phyloP scores from a whole-genome alignment of 1,140 invertebrate species.

The Antheraea pernyi region DNA sequence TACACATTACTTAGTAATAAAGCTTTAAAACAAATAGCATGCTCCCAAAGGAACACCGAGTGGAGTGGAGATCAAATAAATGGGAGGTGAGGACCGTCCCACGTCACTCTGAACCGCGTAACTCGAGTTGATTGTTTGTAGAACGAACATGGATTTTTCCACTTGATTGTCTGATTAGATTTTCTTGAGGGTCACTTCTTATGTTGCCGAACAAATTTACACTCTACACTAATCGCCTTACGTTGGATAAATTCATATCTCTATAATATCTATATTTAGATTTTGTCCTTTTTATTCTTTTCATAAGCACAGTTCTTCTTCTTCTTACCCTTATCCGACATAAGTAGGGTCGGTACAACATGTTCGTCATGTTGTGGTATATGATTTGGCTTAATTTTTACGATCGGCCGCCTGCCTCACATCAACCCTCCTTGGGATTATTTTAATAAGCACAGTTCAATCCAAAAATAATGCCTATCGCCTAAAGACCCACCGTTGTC shows the following conservation, averaged over 20 bases:
- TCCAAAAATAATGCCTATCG: too few species aligned
- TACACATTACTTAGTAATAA: conserved; percentile 78
- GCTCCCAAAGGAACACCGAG: conserved; percentile 41
- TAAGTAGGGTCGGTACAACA: too few species aligned
- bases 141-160: conserved; percentile 72
- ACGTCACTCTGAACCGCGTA: conserved; percentile 60
- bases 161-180: conserved; percentile 78
- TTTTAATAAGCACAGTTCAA: too few species aligned
- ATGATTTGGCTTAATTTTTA: too few species aligned
- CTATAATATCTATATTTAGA: background rate
- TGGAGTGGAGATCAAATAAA: conserved; percentile 64
- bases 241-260: background rate
- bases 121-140: conserved; percentile 76
- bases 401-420: too few species aligned
- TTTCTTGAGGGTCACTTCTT: conserved; percentile 59
- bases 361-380: too few species aligned
- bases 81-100: conserved; percentile 52
- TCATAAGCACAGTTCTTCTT: too few species aligned
- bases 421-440: too few species aligned
- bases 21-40: conserved; percentile 76
- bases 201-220: conserved; percentile 47
- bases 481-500: too few species aligned
- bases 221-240: background rate
- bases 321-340: too few species aligned
- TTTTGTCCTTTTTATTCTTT: background rate